Evolutionary conservation across 2,113 vertebrate genomes (phyloP), one percentile per base, ranked within the genome.

Genomic region (Leptocoma aspasia): DNA sequence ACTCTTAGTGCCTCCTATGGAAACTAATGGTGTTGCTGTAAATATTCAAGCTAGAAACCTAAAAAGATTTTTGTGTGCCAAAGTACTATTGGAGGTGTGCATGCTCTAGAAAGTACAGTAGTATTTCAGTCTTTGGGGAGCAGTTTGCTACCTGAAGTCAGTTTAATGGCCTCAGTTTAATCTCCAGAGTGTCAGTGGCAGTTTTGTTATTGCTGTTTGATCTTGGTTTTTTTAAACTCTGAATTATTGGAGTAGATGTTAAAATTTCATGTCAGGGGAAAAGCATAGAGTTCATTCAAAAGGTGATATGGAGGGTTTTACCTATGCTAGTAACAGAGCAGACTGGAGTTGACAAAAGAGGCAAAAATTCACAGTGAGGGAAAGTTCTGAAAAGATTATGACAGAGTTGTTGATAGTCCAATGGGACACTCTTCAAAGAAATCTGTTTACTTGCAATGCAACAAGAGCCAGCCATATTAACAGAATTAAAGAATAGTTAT

Each of bases 251-350:
- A 82, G 10, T 47, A 65, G 42, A 13, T 45, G 5, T 42, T 91
- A 49, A 45, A 45, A 42, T 81, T 61, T 81, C 3, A 5, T 28
- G 7, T 17, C 0, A 0, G 1, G 12, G 23, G 3, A 24, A 35
- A 72, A 47, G 10, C 35, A 8, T 5, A 14, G 39, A 42, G 20
- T 81, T 89, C 4, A n/a, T 47, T 81, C 30, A 49, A 5, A 80
- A 60, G 14, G 28, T 61, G 21, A 13, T 54, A 22, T 12, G 7
- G 60, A 37, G 6, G 9, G 17, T 68, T 75, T 60, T 73, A 47
- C 19, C 11, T 49, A 0, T 53, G 27, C 27, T 47, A 27, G 4
- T 56, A 68, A 52, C 9, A 47, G 65, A 63, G 20, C 44, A 91
- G 64, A 31, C 71, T 5, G 3, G 27, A 60, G 33, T 31, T 83